phyloP scores from a whole-genome alignment of 2,797 vertebrate genomes.

The Poecilia velifera region DNA sequence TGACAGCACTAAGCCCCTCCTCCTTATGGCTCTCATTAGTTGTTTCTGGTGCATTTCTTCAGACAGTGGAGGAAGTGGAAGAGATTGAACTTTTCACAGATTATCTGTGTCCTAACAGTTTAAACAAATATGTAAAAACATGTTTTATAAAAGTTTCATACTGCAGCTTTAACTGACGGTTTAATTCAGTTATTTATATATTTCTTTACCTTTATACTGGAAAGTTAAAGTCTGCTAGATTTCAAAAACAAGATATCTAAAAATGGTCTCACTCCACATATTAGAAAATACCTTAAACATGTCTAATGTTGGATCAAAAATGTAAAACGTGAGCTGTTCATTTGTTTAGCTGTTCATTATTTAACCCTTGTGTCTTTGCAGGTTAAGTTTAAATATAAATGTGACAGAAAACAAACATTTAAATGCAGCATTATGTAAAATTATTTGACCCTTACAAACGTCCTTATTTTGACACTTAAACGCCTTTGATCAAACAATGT shows the following conservation, averaged over 20 bases:
- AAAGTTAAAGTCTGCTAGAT: background rate
- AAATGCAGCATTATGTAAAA: background rate
- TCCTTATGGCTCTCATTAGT: too few relatives aligned
- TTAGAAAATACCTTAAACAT: background rate
- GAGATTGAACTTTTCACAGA: too few relatives aligned
- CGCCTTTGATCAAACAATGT: background rate
- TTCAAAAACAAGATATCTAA: background rate
- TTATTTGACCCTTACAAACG: background rate
- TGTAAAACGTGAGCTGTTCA: too few relatives aligned
- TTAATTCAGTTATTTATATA: background rate
- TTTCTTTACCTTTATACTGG: background rate
- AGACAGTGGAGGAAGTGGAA: too few relatives aligned
- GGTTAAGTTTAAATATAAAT: background rate
- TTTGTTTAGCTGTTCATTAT: background rate
- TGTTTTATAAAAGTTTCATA: too few relatives aligned
- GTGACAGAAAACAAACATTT: background rate
- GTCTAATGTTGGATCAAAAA: background rate
- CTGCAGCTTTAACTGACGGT: background rate
- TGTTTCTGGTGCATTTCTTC: too few relatives aligned
- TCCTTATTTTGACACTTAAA: background rate
- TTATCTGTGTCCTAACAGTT: too few relatives aligned
- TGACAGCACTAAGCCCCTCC: too few relatives aligned
- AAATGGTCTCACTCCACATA: background rate
- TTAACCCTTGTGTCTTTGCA: too few relatives aligned
- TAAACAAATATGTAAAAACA: too few relatives aligned